These are phyloP conservation scores for Xanthia icteritia DNA, from an alignment of 2,888 invertebrate species.

Conservation along the genomic window DNA sequence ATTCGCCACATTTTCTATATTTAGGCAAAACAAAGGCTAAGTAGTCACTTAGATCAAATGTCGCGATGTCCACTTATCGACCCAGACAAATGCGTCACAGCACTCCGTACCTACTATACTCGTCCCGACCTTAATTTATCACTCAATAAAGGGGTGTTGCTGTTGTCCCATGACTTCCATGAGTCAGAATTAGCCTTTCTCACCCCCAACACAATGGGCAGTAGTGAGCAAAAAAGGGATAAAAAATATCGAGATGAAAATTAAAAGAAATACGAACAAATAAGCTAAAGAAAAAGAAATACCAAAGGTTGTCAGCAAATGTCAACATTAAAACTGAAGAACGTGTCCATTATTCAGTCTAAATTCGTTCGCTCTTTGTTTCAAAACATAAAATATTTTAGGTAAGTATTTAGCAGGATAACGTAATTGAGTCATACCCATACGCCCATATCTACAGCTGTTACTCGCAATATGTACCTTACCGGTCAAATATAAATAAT, in stretches of 20 bases:
- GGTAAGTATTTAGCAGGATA: slow-evolving; percentile 13
- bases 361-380: slow-evolving; percentile 23
- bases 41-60: slow-evolving; percentile 9
- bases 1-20: neutral
- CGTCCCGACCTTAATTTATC: slow-evolving; percentile 16
- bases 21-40: neutral
- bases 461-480: slow-evolving; percentile 16
- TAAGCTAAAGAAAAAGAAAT: neutral
- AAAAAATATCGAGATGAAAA: neutral
- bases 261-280: neutral
- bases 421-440: slow-evolving; percentile 31
- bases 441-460: slow-evolving; percentile 1
- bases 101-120: slow-evolving; percentile 1
- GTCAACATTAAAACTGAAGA: neutral
- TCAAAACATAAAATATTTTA: slow-evolving; percentile 7
- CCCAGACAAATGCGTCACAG: slow-evolving; percentile 20
- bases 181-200: neutral
- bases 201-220: neutral
- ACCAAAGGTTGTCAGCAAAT: neutral
- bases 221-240: neutral
- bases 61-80: slow-evolving; percentile 8
- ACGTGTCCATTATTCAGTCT: neutral
- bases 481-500: slow-evolving; percentile 42
- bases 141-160: slow-evolving; percentile 13
- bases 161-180: slow-evolving; percentile 8